Evolutionary conservation across 2,113 vertebrate species (phyloP).

Genomic region (Ia io): DNA sequence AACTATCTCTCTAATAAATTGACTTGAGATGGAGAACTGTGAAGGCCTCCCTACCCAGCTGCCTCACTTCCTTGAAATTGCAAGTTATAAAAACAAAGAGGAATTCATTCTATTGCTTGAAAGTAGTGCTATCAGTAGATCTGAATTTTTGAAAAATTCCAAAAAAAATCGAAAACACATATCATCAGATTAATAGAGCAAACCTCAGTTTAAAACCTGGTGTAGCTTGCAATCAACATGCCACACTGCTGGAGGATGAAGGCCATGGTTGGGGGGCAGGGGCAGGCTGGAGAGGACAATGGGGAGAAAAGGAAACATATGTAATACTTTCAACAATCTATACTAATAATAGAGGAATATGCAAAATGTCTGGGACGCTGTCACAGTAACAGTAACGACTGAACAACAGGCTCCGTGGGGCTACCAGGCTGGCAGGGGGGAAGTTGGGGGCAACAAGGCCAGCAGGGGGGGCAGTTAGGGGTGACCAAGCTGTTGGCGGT

Average conservation of each 20-base stretch:
- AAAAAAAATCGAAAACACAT: background rate
- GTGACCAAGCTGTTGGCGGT: too few relatives aligned
- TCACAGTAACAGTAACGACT: too few relatives aligned
- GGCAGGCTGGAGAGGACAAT: too few relatives aligned
- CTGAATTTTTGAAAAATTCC: background rate
- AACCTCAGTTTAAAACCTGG: background rate
- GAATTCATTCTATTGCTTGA: background rate
- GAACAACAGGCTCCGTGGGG: too few relatives aligned
- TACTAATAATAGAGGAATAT: too few relatives aligned
- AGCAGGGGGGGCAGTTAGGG: too few relatives aligned
- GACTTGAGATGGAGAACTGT: background rate
- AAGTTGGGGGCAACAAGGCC: too few relatives aligned
- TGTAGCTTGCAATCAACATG: background rate
- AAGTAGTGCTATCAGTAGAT: background rate
- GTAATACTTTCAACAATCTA: too few relatives aligned
- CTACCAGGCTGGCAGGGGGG: too few relatives aligned
- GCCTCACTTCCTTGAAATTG: background rate
- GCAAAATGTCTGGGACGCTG: too few relatives aligned
- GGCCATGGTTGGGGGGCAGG: background rate
- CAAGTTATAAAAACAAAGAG: background rate
- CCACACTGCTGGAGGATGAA: background rate
- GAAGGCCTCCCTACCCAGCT: background rate
- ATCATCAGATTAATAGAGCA: background rate
- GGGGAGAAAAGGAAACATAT: too few relatives aligned
- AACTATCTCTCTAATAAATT: background rate